Evolutionary conservation across 2,113 vertebrate species (phyloP).

Genomic region (Tachysurus vachellii): DNA sequence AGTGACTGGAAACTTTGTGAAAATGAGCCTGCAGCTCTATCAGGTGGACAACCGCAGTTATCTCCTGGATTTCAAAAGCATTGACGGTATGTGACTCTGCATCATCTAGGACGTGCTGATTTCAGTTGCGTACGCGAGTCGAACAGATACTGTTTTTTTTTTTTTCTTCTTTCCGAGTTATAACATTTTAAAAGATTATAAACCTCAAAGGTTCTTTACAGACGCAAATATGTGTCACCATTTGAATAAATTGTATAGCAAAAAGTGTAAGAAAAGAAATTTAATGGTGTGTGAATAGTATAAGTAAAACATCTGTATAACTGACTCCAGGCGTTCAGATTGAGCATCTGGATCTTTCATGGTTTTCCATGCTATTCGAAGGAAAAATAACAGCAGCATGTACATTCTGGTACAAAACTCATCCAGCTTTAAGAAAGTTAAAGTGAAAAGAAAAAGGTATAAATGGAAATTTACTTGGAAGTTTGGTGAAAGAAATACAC

Average conservation of each 20-base stretch:
- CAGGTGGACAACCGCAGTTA: constrained; percentile 97
- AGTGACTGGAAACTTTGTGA: constrained; percentile 92
- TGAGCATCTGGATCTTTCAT: not conserved
- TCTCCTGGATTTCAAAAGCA: constrained; percentile 97
- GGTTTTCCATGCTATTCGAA: not conserved
- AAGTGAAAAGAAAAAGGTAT: no score
- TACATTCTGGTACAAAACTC: not conserved
- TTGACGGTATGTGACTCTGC: constrained; percentile 78
- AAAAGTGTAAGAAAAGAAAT: no score
- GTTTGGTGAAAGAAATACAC: no score
- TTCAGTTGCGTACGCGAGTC: not conserved
- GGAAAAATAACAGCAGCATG: not conserved
- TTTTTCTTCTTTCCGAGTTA: no score
- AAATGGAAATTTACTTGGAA: no score
- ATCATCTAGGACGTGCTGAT: no score
- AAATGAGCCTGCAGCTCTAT: constrained; percentile 99
- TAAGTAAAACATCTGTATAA: not conserved
- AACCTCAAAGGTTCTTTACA: not conserved
- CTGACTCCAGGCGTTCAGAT: not conserved
- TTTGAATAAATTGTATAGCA: not conserved
- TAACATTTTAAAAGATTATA: not conserved
- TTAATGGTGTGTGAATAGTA: no score
- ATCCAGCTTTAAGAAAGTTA: no score
- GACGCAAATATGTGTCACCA: not conserved
- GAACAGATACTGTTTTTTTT: not conserved